Evolutionary conservation across 2,888 invertebrate species (phyloP), one percentile per base, ranked within the genome.

Genomic region (Dermolepida albohirtum): DNA sequence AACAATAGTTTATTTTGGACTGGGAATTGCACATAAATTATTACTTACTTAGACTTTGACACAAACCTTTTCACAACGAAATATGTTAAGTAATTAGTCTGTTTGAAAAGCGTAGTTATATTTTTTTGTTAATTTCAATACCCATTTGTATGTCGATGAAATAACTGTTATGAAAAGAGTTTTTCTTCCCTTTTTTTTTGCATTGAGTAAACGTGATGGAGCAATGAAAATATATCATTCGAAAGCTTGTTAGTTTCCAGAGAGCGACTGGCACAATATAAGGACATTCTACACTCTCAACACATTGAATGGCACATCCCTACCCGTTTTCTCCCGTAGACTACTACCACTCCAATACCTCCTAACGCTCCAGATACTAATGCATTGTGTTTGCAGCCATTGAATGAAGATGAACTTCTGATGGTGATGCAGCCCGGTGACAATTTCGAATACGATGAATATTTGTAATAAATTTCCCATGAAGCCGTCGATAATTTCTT

Each of bases 401-500:
- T 78, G 71, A 77, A 79, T 62, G 80, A 79, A 64, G 79, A 79
- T 44, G 76, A 76, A 70, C 74, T 77, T 47, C 73, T 79, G 6
- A 73, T 74, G 11, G 73, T 75, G 14, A 72, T 79, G 70, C 79
- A 76, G 50, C 77, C 77, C 12, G 72, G 65, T 27, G 71, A 70
- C 44, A 70, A 73, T 52, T 51, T 52, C 50, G 73, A 75, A 59
- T 67, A 66, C 14, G 66, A 66, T 34, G 52, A 65, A 17, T 43
- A 44, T 27, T 14, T 44, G n/a, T 57, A 57, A 57, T 11, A 17
- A 34, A 34, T 34, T 34, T 34, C 1, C 6, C 2, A 6, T 8
- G 34, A 34, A 43, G 66, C 50, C 64, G 71, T 63, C 40, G 43
- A 41, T 14, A 29, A 11, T 7, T 22, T 40, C 62, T 12, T n/a